Percentiles rank a stretch among this genome's conserved stretches.
These are phyloP conservation scores for Dryobotodes eremita DNA, from an alignment of 2,888 invertebrate genomes.

Conservation along the genomic window DNA sequence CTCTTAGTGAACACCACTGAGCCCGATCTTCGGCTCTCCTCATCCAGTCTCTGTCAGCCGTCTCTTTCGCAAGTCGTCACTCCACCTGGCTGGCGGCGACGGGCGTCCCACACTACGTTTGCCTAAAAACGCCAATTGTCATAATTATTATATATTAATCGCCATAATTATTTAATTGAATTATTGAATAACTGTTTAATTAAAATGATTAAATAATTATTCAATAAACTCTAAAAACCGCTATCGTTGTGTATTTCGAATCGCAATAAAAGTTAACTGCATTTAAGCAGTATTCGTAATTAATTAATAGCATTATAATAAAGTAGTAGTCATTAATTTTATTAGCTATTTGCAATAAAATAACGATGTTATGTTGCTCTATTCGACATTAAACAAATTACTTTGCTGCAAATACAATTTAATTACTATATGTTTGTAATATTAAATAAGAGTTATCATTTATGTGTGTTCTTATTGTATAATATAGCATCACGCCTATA, in stretches of 20 bases:
- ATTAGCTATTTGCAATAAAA: conserved; percentile 21
- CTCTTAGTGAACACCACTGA: no score
- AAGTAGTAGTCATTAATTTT: conserved; percentile 9
- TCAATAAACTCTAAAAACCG: conserved; percentile 8
- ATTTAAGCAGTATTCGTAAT: conserved; percentile 17
- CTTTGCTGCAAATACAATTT: conserved; percentile 3
- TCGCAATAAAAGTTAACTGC: conserved; percentile 1
- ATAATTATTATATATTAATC: no score
- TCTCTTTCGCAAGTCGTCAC: no score
- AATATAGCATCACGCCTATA: not conserved
- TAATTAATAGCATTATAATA: conserved; percentile 5
- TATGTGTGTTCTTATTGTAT: not conserved
- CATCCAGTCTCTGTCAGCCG: no score
- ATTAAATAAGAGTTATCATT: not conserved
- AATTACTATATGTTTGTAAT: not conserved
- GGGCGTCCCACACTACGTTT: no score
- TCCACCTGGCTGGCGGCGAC: no score
- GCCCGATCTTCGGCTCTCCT: no score
- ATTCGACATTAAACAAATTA: conserved; percentile 2
- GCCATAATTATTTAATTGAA: not conserved
- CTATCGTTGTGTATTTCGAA: not conserved
- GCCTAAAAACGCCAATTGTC: no score
- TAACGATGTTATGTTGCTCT: not conserved
- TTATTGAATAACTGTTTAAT: not conserved
- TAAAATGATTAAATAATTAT: not conserved